Base-by-base conservation (phyloP, 2,888 invertebrate genomes). In the Diarsia dahlii region DNA sequence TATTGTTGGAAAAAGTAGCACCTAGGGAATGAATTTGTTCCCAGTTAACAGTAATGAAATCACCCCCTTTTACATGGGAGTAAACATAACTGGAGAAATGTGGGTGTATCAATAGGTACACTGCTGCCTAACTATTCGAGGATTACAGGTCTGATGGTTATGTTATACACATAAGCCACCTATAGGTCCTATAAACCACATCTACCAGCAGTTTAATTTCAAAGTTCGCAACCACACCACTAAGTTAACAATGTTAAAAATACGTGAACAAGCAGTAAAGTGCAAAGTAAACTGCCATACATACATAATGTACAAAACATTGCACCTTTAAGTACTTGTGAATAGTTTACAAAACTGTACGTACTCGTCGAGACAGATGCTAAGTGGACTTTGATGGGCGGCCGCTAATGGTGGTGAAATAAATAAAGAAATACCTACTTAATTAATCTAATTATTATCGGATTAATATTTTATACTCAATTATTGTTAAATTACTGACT, bases 281-380 rank as follows among this genome's bases (percentile, higher is more conserved):
- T 60, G 34, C 45, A 28, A 63, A 80, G 67, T 80, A 54, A 45
- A 71, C 66, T 58, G 23, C 20, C n/a, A 46, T 76, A 64, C 50
- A 46, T 72, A 64, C 50, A 73, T 68, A 48, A 68, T 54, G 50
- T 66, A 69, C 58, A 71, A 78, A 71, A 71, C 54, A 23, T 50
- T 87, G 79, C 79, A 85, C 76, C 76, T 84, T 72, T 58, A 79
- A 84, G 78, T 76, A 80, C 85, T 85, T 72, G 74, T 84, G 84
- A 89, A 91, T 90, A 89, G 90, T 91, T 92, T 89, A 87, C 89
- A 88, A 87, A 91, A 89, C 90, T 88, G 87, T 90, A 87, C 76
- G 83, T 86, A 84, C 72, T 80, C 76, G 84, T 80, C 79, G 85
- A 85, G 88, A 87, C 89, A 90, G 89, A 91, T 88, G 88, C 89